phyloP scores from a whole-genome alignment of 2,113 vertebrate species.

The Sus scrofa region DNA sequence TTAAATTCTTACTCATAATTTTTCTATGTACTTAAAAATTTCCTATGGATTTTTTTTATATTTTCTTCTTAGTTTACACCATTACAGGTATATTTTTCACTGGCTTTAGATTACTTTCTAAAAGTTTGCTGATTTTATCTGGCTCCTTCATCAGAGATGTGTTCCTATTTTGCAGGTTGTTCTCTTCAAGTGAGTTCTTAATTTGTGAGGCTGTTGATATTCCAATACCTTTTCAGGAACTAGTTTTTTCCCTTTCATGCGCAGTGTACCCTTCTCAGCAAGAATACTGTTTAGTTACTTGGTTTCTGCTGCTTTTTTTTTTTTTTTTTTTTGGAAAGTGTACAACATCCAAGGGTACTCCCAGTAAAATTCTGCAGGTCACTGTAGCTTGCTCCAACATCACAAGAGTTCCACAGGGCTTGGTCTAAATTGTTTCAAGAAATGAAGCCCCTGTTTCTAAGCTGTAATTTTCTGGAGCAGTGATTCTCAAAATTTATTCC shows the following conservation, averaged over 20 bases:
- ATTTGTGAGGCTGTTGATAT: background rate
- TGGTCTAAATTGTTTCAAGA: background rate
- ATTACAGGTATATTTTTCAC: background rate
- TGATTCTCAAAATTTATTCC: background rate
- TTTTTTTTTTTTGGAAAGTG: background rate
- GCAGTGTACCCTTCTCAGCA: background rate
- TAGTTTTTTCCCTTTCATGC: background rate
- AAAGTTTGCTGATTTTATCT: background rate
- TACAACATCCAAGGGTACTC: background rate
- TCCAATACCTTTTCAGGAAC: background rate
- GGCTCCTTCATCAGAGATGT: background rate
- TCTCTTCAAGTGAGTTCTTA: constrained; percentile 31
- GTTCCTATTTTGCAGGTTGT: background rate
- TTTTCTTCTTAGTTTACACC: constrained; percentile 25
- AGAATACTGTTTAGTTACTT: constrained; percentile 25
- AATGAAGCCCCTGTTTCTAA: background rate
- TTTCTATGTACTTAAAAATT: background rate
- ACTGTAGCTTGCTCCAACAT: background rate
- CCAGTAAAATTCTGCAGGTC: background rate
- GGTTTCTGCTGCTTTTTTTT: background rate
- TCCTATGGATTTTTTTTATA: background rate
- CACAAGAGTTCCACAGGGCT: background rate
- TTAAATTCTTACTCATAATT: background rate
- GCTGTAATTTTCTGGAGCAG: background rate
- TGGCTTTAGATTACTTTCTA: background rate